Evolutionary conservation across 2,888 invertebrate genomes (phyloP), one percentile per base, ranked within the genome.

Genomic region (Gisinianus flammeolus): DNA sequence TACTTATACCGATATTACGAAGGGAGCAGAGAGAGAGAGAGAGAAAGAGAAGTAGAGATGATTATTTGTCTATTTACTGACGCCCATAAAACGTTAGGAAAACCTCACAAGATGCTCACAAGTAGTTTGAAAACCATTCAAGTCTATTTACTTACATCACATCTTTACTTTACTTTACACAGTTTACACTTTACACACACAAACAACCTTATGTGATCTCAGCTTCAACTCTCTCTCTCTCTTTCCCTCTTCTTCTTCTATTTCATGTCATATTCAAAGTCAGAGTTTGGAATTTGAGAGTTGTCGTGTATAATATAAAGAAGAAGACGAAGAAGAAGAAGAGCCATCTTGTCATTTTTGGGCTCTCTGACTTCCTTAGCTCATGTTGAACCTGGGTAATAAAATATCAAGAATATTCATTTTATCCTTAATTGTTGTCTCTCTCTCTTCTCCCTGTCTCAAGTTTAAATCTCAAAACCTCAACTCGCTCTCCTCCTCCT

Each of bases 31-130:
- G 6, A 44, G 44, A 58, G n/a, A 58, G n/a, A 58, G 24, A 24
- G 58, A 24, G 24, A 58, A 24, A 24, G 5, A 58, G 16, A 8
- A n/a, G 19, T 58, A 24, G 8, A 24, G n/a, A 58, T 58, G 16
- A 72, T 58, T 72, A 72, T 72, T 72, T 72, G 72, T 72, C 72
- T 72, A 72, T 72, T 72, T 72, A 62, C 72, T 30, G 33, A 67
- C 67, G 72, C 72, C 72, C 72, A 70, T 70, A 70, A 70, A n/a
- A n/a, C n/a, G n/a, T n/a, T n/a, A n/a, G n/a, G n/a, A n/a, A 70
- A 70, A 52, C 52, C 70, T 54, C 52, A 24, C 26, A 54, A 58
- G 31, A 72, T 58, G 58, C 72, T 72, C 72, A 72, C 72, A 72
- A 72, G 72, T 58, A 72, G 72, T 72, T 72, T 72, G 19, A 72